phyloP scores from a whole-genome alignment of 2,888 invertebrate genomes.

The Rapana venosa region DNA sequence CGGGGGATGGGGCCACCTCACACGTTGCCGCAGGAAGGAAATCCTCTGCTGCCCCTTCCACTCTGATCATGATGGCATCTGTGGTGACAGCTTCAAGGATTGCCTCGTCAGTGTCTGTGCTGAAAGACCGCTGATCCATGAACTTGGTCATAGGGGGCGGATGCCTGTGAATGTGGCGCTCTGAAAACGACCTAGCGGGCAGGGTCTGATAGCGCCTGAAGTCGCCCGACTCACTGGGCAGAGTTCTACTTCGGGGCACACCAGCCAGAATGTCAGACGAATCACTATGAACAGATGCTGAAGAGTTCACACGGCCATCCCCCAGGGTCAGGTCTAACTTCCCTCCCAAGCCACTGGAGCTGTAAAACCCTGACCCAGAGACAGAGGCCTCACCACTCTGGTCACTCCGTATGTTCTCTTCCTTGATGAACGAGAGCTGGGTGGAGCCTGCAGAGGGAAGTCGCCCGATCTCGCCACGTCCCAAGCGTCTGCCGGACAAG shows the following conservation, averaged over 20 bases:
- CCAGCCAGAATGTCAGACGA: not conserved
- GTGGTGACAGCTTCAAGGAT: conserved; percentile 37
- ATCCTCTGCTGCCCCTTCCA: not conserved
- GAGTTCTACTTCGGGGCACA: conserved; percentile 57
- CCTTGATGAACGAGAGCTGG: conserved; percentile 65
- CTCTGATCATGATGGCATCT: conserved; percentile 11
- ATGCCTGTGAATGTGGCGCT: conserved; percentile 35
- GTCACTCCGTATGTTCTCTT: conserved; percentile 54
- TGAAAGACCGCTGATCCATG: not conserved
- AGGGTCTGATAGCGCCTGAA: conserved; percentile 55
- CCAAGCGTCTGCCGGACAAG: conserved; percentile 21
- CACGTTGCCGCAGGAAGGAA: conserved; percentile 33
- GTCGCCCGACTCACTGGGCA: conserved; percentile 56
- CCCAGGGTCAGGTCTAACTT: not conserved
- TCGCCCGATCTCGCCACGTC: conserved; percentile 31
- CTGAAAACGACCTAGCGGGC: conserved; percentile 51
- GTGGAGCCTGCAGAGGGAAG: conserved; percentile 41
- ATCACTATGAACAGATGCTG: not conserved
- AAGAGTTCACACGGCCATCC: not conserved
- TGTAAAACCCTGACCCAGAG: not conserved
- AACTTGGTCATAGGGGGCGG: not conserved
- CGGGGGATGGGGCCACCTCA: conserved; percentile 49
- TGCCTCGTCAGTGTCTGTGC: conserved; percentile 25
- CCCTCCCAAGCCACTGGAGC: not conserved
- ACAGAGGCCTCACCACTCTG: conserved; percentile 26